Evolutionary conservation across 2,113 vertebrate genomes (phyloP).

Genomic region (Bettongia penicillata): DNA sequence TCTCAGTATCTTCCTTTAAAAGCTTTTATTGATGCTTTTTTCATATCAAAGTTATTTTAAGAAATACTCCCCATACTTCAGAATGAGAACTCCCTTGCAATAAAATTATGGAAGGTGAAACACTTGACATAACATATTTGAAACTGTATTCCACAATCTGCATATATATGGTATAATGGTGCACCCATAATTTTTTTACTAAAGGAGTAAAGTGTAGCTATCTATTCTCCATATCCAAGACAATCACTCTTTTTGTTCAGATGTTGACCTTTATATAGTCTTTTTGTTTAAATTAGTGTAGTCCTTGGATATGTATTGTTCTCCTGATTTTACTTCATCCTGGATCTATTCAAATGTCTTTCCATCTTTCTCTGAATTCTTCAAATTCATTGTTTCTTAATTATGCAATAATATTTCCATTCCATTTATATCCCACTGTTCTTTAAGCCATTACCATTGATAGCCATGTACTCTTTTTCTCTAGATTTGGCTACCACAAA

Average conservation of each 20-base stretch:
- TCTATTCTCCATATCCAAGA: background rate
- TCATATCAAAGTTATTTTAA: no score
- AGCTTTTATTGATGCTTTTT: no score
- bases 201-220: no score
- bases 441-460: background rate
- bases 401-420: background rate
- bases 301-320: background rate
- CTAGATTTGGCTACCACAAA: background rate
- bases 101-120: background rate
- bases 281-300: background rate
- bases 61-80: no score
- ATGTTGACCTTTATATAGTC: background rate
- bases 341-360: no score
- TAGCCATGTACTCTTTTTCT: background rate
- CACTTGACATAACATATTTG: background rate
- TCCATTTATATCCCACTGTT: background rate
- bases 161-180: background rate
- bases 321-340: no score
- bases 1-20: no score
- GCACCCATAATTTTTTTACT: background rate
- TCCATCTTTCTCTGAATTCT: background rate
- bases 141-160: background rate
- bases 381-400: background rate
- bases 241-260: background rate
- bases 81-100: background rate